These are phyloP conservation scores for Numenius arquata DNA, from an alignment of 2,113 vertebrate species.

Conservation along the genomic window DNA sequence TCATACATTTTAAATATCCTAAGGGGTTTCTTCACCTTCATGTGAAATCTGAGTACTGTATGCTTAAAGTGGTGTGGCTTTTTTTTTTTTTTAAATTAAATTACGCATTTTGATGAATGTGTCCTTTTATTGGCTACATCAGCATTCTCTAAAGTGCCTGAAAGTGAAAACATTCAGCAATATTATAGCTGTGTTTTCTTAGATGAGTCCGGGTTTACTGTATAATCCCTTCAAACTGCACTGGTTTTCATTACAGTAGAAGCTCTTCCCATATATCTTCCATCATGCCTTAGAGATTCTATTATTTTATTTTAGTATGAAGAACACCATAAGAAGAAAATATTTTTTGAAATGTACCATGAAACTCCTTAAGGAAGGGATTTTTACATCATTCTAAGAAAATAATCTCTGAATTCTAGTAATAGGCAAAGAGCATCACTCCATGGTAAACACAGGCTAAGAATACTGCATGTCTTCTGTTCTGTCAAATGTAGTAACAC, in stretches of 20 bases:
- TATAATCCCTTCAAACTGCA: neutral
- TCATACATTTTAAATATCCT: conserved; percentile 46
- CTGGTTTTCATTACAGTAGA: neutral
- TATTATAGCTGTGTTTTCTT: neutral
- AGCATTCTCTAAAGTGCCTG: conserved; percentile 27
- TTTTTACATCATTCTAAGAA: neutral
- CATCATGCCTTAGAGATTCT: neutral
- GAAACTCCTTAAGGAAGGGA: neutral
- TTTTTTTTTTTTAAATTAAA: neutral
- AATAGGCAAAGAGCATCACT: neutral
- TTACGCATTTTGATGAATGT: conserved; percentile 20
- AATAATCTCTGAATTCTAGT: conserved; percentile 5
- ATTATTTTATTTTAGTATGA: neutral
- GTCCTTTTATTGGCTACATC: conserved; percentile 14
- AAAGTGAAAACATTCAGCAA: conserved; percentile 37
- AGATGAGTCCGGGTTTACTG: neutral
- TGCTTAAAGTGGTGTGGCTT: neutral
- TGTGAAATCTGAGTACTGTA: conserved; percentile 16
- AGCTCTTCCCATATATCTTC: neutral
- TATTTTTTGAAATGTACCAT: neutral
- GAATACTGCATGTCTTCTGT: neutral
- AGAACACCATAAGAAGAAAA: neutral
- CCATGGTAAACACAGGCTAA: conserved; percentile 13
- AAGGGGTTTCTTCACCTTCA: conserved; percentile 38
- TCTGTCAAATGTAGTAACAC: neutral